phyloP scores from a whole-genome alignment of 2,113 vertebrate species.

The Zosterops lateralis region DNA sequence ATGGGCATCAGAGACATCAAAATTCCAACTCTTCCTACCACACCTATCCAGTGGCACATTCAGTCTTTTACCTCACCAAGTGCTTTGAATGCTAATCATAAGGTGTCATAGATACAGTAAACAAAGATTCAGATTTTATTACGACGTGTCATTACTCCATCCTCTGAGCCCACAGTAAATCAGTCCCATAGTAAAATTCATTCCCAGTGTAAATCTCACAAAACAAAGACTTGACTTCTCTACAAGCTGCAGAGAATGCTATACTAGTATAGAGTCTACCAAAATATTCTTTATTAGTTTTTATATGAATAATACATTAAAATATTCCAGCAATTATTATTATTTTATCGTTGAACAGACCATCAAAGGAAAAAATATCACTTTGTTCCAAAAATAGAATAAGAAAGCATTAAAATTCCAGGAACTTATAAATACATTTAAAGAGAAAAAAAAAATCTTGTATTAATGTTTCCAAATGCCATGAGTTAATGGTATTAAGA shows the following conservation, averaged over 20 bases:
- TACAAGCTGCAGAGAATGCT: not conserved
- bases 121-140: not conserved
- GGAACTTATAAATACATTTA: not conserved
- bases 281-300: not conserved
- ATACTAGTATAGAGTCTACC: not conserved
- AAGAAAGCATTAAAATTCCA: not conserved
- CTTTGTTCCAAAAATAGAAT: not conserved
- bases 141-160: accelerated
- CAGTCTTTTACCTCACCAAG: not conserved
- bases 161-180: not conserved
- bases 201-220: not conserved
- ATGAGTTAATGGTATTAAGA: not conserved
- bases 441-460: not conserved
- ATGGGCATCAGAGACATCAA: accelerated
- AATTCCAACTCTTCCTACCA: not conserved
- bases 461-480: not conserved
- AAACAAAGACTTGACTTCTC: not conserved
- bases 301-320: not conserved
- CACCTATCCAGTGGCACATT: not conserved
- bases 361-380: not conserved
- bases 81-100: not conserved
- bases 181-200: not conserved
- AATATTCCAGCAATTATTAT: not conserved
- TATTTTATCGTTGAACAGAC: not conserved
- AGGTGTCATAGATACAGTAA: not conserved